Conservation (phyloP, 2,888 invertebrate genomes). For the Galeruca laticollis region DNA sequence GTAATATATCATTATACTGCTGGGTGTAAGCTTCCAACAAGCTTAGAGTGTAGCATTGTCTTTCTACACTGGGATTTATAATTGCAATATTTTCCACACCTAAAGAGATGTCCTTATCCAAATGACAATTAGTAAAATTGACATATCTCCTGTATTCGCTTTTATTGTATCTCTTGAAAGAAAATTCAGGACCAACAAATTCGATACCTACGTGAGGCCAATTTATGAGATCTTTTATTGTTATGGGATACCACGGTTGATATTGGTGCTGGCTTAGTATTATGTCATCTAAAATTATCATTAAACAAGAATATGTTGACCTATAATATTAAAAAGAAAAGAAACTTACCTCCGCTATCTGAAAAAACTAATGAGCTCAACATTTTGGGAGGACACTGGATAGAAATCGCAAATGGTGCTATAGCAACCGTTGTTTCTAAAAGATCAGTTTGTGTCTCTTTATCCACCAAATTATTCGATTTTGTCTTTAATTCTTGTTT, state of each 20-base stretch:
- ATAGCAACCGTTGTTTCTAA: conserved; percentile 40
- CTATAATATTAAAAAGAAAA: background rate
- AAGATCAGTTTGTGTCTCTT: conserved; percentile 48
- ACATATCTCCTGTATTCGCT: conserved; percentile 47
- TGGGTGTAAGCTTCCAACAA: conserved; percentile 39
- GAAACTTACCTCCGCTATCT: conserved; percentile 37
- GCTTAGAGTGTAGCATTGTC: conserved; percentile 43
- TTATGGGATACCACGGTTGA: conserved; percentile 38
- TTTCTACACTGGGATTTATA: conserved; percentile 32
- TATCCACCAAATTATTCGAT: conserved; percentile 11
- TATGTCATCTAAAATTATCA: conserved; percentile 46
- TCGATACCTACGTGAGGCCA: conserved; percentile 53
- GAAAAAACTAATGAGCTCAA: conserved; percentile 50
- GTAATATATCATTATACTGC: conserved; percentile 44
- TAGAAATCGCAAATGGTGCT: conserved; percentile 50
- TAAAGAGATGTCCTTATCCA: conserved; percentile 35
- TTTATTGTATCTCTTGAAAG: conserved; percentile 47
- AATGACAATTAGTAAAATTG: conserved; percentile 40
- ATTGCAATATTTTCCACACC: conserved; percentile 47
- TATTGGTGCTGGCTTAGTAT: conserved; percentile 47
- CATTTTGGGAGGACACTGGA: conserved; percentile 44
- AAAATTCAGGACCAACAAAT: conserved; percentile 46
- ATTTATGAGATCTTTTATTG: conserved; percentile 47
- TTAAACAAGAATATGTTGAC: background rate
- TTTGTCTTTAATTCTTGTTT: conserved; percentile 17